These are phyloP conservation scores for Scaptomyza polygonia DNA, from an alignment of 2,888 invertebrate species.

Conservation along the genomic window DNA sequence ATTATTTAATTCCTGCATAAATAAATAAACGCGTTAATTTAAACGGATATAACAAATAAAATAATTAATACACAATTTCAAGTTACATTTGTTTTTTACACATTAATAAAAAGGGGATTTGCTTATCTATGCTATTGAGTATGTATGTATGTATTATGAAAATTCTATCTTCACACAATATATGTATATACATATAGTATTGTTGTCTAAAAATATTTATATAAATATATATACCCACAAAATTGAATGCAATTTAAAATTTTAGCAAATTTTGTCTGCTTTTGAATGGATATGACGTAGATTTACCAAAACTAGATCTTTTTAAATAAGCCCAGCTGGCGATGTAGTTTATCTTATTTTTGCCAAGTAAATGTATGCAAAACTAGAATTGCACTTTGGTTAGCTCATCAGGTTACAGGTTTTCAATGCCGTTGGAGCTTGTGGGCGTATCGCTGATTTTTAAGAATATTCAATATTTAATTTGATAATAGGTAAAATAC, in stretches of 20 bases:
- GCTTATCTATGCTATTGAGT: background rate
- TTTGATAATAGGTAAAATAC: too few relatives aligned
- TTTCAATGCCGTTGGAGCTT: background rate
- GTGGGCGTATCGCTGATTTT: background rate
- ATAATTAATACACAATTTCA: conserved; percentile 77
- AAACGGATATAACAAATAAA: conserved; percentile 77
- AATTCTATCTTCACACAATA: background rate
- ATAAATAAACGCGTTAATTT: conserved; percentile 78
- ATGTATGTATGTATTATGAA: conserved; percentile 1
- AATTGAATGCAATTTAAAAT: background rate
- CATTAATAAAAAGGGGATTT: background rate
- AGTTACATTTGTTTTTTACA: conserved; percentile 18
- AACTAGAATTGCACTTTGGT: background rate
- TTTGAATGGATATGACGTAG: background rate
- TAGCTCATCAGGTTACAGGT: background rate
- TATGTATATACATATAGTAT: conserved; percentile 3
- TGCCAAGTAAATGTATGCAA: too few relatives aligned
- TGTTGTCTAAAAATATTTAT: conserved; percentile 4
- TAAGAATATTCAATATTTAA: too few relatives aligned
- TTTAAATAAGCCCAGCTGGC: background rate
- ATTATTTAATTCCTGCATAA: conserved; percentile 79
- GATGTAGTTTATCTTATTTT: background rate
- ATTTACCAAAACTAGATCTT: too few relatives aligned
- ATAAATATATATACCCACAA: conserved; percentile 2
- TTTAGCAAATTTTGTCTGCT: background rate